Percentiles rank a stretch among this genome's conserved stretches.
phyloP scores from a whole-genome alignment of 2,888 invertebrate genomes.

The Dendrolimus pini region DNA sequence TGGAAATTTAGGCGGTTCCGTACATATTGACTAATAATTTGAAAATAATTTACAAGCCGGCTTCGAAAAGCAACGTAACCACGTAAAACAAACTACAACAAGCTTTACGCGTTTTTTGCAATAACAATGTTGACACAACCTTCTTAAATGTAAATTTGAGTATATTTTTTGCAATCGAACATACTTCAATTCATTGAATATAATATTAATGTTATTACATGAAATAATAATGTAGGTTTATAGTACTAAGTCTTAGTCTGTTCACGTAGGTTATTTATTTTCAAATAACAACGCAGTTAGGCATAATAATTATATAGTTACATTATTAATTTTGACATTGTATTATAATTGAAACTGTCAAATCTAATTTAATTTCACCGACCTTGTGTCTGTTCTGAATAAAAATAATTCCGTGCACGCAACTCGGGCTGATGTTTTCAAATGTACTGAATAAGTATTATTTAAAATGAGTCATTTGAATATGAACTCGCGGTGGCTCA shows the following conservation, averaged over 20 bases:
- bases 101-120: background rate
- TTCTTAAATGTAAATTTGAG: background rate
- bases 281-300: background rate
- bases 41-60: constrained; percentile 3
- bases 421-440: background rate
- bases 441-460: no score
- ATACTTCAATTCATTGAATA: background rate
- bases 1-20: constrained; percentile 19
- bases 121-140: background rate
- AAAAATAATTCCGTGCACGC: background rate
- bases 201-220: background rate
- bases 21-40: constrained; percentile 16
- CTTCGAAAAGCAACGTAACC: background rate
- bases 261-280: background rate
- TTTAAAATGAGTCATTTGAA: no score
- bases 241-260: background rate
- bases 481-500: no score
- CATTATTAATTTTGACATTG: background rate
- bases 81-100: background rate
- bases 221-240: background rate
- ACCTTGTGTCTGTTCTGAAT: background rate
- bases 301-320: background rate
- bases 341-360: background rate
- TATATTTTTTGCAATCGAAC: background rate
- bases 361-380: background rate